These are phyloP conservation scores for Nyctereutes procyonoides DNA, from an alignment of 2,113 vertebrate genomes.

Conservation along the genomic window DNA sequence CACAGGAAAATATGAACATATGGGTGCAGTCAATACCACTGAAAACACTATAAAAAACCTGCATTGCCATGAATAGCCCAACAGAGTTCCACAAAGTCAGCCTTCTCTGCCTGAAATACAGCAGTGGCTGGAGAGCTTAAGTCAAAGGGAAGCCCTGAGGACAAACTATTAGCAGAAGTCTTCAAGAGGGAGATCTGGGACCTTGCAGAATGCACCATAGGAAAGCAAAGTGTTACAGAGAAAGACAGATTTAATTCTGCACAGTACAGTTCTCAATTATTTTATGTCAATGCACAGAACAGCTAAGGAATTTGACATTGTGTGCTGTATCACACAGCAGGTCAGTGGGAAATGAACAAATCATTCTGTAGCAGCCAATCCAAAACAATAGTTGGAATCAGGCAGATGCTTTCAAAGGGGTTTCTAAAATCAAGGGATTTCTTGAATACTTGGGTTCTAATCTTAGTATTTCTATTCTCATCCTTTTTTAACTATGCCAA, in stretches of 20 bases:
- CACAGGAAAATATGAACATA: background rate
- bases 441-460: background rate
- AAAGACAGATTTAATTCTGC: background rate
- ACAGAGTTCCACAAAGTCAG: background rate
- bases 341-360: background rate
- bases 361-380: background rate
- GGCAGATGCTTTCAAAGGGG: background rate
- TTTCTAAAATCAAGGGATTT: conserved; percentile 9
- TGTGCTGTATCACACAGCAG: background rate
- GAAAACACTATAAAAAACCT: background rate
- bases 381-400: background rate
- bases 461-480: background rate
- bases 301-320: conserved; percentile 10
- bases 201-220: background rate
- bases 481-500: conserved; percentile 32
- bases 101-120: background rate
- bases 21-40: background rate
- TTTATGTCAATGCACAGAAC: background rate
- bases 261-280: background rate
- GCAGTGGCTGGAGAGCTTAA: background rate
- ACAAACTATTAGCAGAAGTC: background rate
- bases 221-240: background rate
- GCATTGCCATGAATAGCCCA: background rate
- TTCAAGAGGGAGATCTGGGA: background rate
- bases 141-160: background rate